Base-by-base conservation (phyloP, 2,113 vertebrate species). In the Porphyrio hochstetteri region DNA sequence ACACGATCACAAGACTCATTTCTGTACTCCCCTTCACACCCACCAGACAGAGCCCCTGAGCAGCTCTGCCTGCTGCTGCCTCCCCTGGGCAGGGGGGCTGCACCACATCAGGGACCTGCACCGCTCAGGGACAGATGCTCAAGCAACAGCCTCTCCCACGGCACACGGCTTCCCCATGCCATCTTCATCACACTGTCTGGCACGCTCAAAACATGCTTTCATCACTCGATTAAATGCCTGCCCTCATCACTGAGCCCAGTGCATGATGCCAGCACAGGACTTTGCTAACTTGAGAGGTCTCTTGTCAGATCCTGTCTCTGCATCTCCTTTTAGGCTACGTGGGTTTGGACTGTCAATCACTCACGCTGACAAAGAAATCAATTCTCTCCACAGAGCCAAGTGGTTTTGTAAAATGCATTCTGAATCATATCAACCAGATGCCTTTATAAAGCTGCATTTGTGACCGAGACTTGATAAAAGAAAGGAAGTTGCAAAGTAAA, bases 341-440 rank as follows among this genome's bases (percentile, higher is more conserved):
- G 90, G 59, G 78, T 15, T 96, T 86, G 17, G 35, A 28, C 53
- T 92, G 93, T 75, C 94, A 94, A 13, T 94, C 84, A 55, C 61
- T 53, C 61, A 72, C 3, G 0, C 87, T 88, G 92, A 91, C 82
- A 93, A 95, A 95, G 65, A 95, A 89, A 94, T 92, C 65, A 82
- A 85, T 85, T 85, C 72, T 81, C n/a, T 86, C 55, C 67, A 33
- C 23, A 36, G 55, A 95, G 78, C 70, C 81, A 85, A 94, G 50
- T 27, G 69, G 55, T 88, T 97, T 86, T 88, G 70, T 82, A 82
- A 82, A 93, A 82, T 29, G 25, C 12, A 3, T 82, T 91, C 93
- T 94, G 94, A 95, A 90, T 96, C 90, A 55, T 63, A 93, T 74
- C 81, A 92, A n/a, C 77, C 61, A 92, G 70, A 91, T 79, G 89